These are phyloP conservation scores for Craterocephalus amniculus DNA, from an alignment of 2,797 vertebrate species.

Conservation along the genomic window DNA sequence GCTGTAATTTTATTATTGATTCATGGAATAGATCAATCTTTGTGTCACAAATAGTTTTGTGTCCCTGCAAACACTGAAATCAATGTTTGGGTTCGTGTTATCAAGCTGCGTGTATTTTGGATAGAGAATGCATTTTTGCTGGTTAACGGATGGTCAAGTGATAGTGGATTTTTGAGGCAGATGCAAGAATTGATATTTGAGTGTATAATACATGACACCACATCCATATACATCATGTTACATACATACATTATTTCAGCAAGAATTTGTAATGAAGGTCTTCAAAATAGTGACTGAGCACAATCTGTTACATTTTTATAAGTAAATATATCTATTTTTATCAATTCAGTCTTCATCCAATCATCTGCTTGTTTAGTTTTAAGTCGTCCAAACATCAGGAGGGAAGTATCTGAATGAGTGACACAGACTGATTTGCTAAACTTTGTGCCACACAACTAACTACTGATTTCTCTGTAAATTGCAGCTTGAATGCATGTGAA, in stretches of 20 bases:
- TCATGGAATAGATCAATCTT: slow-evolving; percentile 25
- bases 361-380: background rate
- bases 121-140: background rate
- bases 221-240: too few species aligned
- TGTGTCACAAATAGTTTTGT: background rate
- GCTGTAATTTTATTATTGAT: slow-evolving; percentile 28
- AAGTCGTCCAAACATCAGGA: background rate
- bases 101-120: background rate
- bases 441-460: background rate
- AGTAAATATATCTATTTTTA: too few species aligned
- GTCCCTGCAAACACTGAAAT: slow-evolving; percentile 6
- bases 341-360: background rate
- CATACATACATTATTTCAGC: background rate
- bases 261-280: background rate
- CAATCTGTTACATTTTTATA: too few species aligned
- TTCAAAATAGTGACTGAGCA: background rate
- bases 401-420: background rate
- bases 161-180: background rate
- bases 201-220: too few species aligned
- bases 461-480: background rate
- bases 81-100: slow-evolving; percentile 9
- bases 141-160: background rate
- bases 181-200: background rate
- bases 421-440: background rate
- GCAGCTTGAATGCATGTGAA: background rate